These are phyloP conservation scores for Anguilla pacifica DNA, from an alignment of 2,797 vertebrate genomes.

Conservation along the genomic window DNA sequence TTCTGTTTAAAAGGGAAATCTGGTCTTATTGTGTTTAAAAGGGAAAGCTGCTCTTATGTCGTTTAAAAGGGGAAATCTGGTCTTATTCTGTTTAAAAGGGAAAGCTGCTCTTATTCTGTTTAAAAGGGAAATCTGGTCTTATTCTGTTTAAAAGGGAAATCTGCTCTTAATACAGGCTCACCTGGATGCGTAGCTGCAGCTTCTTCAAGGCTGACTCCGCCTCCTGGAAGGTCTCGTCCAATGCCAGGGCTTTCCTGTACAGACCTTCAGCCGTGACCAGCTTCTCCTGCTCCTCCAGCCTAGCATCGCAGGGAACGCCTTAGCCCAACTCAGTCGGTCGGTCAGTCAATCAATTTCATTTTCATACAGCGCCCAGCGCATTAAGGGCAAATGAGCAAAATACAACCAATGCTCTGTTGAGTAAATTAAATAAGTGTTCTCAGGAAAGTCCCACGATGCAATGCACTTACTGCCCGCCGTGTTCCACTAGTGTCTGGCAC, in stretches of 20 bases:
- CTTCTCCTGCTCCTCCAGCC: constrained; percentile 94
- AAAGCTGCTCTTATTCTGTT: not conserved
- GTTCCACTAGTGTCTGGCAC: constrained; percentile 94
- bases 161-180: constrained; percentile 75
- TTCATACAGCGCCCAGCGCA: not conserved
- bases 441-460: not conserved
- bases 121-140: not conserved
- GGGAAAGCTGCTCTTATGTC: not conserved
- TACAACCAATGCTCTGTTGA: not conserved
- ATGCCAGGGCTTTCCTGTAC: constrained; percentile 87
- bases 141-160: not conserved
- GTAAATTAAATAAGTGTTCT: not conserved
- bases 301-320: constrained; percentile 46
- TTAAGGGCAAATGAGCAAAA: not conserved
- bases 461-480: constrained; percentile 89
- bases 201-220: constrained; percentile 88
- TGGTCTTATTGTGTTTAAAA: not conserved
- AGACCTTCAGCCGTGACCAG: constrained; percentile 90
- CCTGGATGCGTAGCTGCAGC: constrained; percentile 91
- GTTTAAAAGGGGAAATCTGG: not conserved
- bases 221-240: constrained; percentile 87
- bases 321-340: not conserved
- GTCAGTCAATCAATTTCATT: not conserved
- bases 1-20: not conserved
- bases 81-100: not conserved